Percentiles rank a stretch among this genome's conserved stretches.
Conservation (phyloP, 2,888 invertebrate species). For the Xanthorhoe designata region DNA sequence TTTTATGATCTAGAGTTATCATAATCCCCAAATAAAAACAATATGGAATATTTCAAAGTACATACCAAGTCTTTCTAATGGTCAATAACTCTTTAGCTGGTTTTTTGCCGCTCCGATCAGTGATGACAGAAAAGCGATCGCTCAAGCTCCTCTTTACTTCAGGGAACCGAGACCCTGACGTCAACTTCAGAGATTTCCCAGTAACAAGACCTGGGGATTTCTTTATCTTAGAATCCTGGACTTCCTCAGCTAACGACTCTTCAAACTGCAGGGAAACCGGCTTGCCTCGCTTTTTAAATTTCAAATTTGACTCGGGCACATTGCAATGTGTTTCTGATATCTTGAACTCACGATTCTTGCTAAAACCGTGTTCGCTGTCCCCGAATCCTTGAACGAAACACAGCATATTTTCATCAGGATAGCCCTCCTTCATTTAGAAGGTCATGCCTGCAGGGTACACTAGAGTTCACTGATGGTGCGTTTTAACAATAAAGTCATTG, state of each 20-base stretch:
- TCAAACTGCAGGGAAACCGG: conserved; percentile 57
- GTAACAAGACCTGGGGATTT: conserved; percentile 57
- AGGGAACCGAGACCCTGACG: conserved; percentile 64
- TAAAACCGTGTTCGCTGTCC: conserved; percentile 68
- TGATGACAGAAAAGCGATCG: conserved; percentile 76
- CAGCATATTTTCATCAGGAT: conserved; percentile 87
- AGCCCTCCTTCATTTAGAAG: conserved; percentile 82
- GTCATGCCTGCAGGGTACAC: conserved; percentile 58
- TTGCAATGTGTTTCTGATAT: conserved; percentile 52
- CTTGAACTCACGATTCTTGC: conserved; percentile 64
- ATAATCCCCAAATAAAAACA: background rate
- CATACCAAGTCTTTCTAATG: conserved; percentile 81
- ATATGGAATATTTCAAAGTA: background rate
- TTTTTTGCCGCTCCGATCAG: conserved; percentile 68
- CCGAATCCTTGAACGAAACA: conserved; percentile 89
- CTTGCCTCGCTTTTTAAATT: conserved; percentile 59
- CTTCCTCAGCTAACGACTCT: conserved; percentile 45
- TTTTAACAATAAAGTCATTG: conserved; percentile 32
- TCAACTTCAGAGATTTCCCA: conserved; percentile 69
- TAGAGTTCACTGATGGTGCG: conserved; percentile 41
- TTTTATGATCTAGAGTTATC: background rate
- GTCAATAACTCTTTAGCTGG: conserved; percentile 69
- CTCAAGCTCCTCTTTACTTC: conserved; percentile 81
- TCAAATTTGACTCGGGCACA: conserved; percentile 61
- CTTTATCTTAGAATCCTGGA: conserved; percentile 52